These are phyloP conservation scores for Diaprepes abbreviatus DNA, from an alignment of 2,888 invertebrate genomes.

Conservation along the genomic window DNA sequence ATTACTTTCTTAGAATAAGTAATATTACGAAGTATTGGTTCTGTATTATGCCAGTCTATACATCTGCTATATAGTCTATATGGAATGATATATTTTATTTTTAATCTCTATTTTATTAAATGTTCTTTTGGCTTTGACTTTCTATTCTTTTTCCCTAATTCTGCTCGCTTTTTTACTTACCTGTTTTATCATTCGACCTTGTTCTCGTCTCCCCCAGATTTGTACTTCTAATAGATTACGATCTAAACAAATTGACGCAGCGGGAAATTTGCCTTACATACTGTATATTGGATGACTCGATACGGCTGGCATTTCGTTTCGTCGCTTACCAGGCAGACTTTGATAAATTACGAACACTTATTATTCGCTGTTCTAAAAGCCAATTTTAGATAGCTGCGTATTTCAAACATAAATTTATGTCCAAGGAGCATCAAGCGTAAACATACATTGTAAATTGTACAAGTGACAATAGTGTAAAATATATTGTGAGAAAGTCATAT, in stretches of 20 bases:
- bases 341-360: constrained; percentile 41
- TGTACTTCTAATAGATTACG: constrained; percentile 32
- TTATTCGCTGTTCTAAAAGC: constrained; percentile 25
- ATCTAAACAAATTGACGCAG: constrained; percentile 27
- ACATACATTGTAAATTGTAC: constrained; percentile 1
- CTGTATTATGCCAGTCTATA: too few relatives aligned
- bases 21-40: too few relatives aligned
- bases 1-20: too few relatives aligned
- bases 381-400: constrained; percentile 27
- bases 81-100: too few relatives aligned
- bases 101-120: too few relatives aligned
- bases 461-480: background rate
- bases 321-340: constrained; percentile 35
- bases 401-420: constrained; percentile 22
- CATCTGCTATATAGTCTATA: too few relatives aligned
- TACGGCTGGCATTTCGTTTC: constrained; percentile 31
- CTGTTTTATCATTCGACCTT: background rate
- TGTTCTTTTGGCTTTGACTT: too few relatives aligned
- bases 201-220: background rate
- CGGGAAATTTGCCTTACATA: constrained; percentile 29
- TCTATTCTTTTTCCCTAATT: too few relatives aligned
- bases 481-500: background rate
- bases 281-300: constrained; percentile 30
- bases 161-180: too few relatives aligned
- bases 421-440: background rate